A percentile compares a stretch with the other conserved stretches of the same genome.
These are phyloP conservation scores for Phenacoccus solenopsis DNA, from an alignment of 1,140 invertebrate genomes.

Conservation along the genomic window DNA sequence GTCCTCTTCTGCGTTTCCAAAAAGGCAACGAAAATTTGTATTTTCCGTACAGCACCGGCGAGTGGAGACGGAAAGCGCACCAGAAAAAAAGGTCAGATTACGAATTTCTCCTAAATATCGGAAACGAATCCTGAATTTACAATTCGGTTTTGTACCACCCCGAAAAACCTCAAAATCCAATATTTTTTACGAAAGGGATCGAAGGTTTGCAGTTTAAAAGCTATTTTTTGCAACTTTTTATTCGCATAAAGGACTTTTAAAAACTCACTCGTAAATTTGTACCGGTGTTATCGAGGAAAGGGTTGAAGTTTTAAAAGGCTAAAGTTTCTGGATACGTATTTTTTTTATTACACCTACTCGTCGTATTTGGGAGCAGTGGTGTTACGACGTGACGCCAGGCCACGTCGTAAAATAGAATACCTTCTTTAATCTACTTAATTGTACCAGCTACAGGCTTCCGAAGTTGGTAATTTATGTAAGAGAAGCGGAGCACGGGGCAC, in stretches of 20 bases:
- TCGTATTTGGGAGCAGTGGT: not conserved
- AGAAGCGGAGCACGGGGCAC: too few relatives aligned
- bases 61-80: not conserved
- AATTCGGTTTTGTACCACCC: not conserved
- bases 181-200: not conserved
- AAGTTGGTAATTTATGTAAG: too few relatives aligned
- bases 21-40: not conserved
- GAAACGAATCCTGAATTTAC: not conserved
- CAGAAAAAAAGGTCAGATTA: not conserved
- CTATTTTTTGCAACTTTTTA: too few relatives aligned
- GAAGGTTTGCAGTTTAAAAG: too few relatives aligned
- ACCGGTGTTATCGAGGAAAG: not conserved
- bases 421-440: not conserved
- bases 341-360: not conserved
- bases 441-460: not conserved
- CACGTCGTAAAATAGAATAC: not conserved
- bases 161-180: slow-evolving; percentile 1
- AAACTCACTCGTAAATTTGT: not conserved
- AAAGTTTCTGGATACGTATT: not conserved
- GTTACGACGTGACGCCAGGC: not conserved
- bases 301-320: not conserved
- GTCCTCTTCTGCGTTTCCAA: not conserved
- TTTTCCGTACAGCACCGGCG: not conserved
- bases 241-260: not conserved
- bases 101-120: not conserved